These are phyloP conservation scores for Meloe dianella DNA, from an alignment of 2,888 invertebrate genomes.

Conservation along the genomic window DNA sequence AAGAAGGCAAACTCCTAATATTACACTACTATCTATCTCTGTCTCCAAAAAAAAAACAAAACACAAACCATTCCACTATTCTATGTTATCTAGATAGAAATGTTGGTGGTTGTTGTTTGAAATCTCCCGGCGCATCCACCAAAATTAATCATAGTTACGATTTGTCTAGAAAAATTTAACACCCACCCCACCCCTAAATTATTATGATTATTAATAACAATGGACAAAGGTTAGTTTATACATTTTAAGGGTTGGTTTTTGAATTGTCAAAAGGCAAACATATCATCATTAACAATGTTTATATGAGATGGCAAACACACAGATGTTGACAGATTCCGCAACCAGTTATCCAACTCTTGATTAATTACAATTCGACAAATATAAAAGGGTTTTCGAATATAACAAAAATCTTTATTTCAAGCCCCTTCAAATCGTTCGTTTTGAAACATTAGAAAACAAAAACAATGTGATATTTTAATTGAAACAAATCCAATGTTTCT, in stretches of 20 bases:
- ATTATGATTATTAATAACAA: not conserved
- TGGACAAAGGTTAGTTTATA: not conserved
- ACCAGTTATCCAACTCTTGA: not conserved
- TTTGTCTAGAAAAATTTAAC: not conserved
- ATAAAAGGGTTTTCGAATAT: not conserved
- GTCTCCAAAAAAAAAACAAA: too few relatives aligned
- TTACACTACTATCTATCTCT: not conserved
- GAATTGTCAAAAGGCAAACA: constrained; percentile 3
- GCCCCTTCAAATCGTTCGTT: too few relatives aligned
- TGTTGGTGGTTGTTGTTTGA: too few relatives aligned
- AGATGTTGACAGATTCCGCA: constrained; percentile 6
- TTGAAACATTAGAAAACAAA: too few relatives aligned
- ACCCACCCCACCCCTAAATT: too few relatives aligned
- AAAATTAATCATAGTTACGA: not conserved
- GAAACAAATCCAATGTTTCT: too few relatives aligned
- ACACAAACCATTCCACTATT: too few relatives aligned
- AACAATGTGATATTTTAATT: too few relatives aligned
- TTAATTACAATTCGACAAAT: not conserved
- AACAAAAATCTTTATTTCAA: not conserved
- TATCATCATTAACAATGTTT: constrained; percentile 2
- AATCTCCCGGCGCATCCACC: not conserved
- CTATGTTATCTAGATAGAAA: too few relatives aligned
- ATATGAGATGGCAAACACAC: not conserved
- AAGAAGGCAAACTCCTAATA: not conserved
- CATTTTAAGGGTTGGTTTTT: not conserved